Percentiles rank a stretch among this genome's conserved stretches.
Conservation (phyloP, 2,797 vertebrate genomes). For the Clarias fuscus region DNA sequence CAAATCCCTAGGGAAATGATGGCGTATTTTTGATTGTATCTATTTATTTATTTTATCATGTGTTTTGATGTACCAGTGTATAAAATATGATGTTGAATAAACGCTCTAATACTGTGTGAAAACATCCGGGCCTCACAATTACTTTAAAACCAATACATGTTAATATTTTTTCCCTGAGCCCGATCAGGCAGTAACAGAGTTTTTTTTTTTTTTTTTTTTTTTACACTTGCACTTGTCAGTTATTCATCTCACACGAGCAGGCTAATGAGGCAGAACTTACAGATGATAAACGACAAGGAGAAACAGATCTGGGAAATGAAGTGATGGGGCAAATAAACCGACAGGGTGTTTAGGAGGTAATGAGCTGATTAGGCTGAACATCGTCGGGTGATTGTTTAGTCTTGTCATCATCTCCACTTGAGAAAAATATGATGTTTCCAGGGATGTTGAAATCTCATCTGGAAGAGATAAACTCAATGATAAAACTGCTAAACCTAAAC, state of each 20-base stretch:
- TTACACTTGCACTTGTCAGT: background rate
- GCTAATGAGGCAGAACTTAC: background rate
- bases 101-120: background rate
- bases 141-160: background rate
- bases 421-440: background rate
- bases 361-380: conserved; percentile 5
- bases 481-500: background rate
- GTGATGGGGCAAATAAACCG: background rate
- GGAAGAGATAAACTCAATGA: background rate
- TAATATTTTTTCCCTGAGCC: background rate
- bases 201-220: too few relatives aligned
- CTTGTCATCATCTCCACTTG: background rate
- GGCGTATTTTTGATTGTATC: too few relatives aligned
- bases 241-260: background rate
- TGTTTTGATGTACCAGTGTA: background rate
- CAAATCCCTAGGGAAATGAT: too few relatives aligned
- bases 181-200: background rate
- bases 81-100: background rate
- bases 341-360: conserved; percentile 9
- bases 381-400: background rate
- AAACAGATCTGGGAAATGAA: background rate
- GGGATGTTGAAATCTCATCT: background rate
- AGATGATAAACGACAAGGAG: conserved; percentile 2
- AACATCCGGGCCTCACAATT: background rate
- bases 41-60: background rate